These are phyloP conservation scores for Varecia variegata DNA, from an alignment of 2,797 vertebrate species.

Conservation along the genomic window DNA sequence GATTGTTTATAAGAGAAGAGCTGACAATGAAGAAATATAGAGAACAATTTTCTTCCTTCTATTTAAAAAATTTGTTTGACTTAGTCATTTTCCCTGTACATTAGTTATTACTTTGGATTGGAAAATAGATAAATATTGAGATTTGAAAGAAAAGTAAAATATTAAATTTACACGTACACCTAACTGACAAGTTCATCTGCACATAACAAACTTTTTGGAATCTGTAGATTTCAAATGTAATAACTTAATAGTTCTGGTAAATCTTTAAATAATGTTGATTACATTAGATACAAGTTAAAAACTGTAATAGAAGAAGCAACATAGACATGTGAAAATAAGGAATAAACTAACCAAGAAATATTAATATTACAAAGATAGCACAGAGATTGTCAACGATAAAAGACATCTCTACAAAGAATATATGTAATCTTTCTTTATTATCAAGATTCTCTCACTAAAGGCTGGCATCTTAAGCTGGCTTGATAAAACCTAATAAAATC, in stretches of 20 bases:
- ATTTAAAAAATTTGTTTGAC: background rate
- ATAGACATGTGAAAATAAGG: background rate
- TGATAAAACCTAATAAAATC: constrained; percentile 46
- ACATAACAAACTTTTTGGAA: background rate
- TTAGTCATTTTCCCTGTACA: background rate
- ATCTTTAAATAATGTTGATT: background rate
- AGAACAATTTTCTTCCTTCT: background rate
- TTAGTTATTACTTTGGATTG: background rate
- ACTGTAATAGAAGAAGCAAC: background rate
- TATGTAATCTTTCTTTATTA: background rate
- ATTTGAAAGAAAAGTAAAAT: background rate
- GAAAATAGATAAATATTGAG: background rate
- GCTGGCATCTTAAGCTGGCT: background rate
- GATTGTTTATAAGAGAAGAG: background rate
- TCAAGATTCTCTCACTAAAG: background rate
- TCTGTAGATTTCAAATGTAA: background rate
- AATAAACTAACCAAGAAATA: background rate
- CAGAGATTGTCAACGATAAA: background rate
- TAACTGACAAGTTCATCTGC: background rate
- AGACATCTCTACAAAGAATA: background rate
- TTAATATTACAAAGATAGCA: background rate
- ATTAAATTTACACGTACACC: background rate
- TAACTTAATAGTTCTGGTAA: background rate
- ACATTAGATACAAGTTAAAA: background rate
- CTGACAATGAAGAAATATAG: background rate